Conservation (phyloP, 1,140 invertebrate genomes). For the Ceratoteleas bidentatus region DNA sequence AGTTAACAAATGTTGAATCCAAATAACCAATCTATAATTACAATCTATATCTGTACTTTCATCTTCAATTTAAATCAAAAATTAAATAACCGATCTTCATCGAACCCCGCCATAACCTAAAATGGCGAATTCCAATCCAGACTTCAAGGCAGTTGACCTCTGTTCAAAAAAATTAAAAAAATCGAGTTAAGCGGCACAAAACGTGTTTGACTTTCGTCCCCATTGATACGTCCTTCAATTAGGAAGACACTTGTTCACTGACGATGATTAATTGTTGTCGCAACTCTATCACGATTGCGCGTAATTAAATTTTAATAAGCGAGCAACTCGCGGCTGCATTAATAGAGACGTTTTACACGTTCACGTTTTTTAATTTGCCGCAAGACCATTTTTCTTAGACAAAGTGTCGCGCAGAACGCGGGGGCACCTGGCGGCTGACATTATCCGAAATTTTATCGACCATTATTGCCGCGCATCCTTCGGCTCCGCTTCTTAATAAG, state of each 20-base stretch:
- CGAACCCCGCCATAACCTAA: too few relatives aligned
- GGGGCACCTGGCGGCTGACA: conserved; percentile 34
- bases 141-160: too few relatives aligned
- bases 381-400: conserved; percentile 5
- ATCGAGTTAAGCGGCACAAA: too few relatives aligned
- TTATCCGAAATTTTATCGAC: conserved; percentile 43
- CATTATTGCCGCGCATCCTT: conserved; percentile 26
- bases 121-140: too few relatives aligned
- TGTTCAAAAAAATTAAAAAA: too few relatives aligned
- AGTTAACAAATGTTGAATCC: too few relatives aligned
- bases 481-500: conserved; percentile 22
- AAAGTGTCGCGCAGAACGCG: background rate
- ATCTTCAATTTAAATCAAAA: too few relatives aligned
- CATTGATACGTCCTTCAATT: conserved; percentile 17
- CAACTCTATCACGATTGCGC: conserved; percentile 31
- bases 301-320: conserved; percentile 38
- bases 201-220: too few relatives aligned
- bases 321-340: conserved; percentile 13
- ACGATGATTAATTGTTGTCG: conserved; percentile 44
- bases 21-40: too few relatives aligned
- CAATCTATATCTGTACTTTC: too few relatives aligned
- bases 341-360: conserved; percentile 32
- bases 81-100: too few relatives aligned
- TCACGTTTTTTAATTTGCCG: conserved; percentile 39
- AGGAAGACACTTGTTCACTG: conserved; percentile 16